Evolutionary conservation across 2,113 vertebrate genomes (phyloP).

Genomic region (Neolamprologus toae): DNA sequence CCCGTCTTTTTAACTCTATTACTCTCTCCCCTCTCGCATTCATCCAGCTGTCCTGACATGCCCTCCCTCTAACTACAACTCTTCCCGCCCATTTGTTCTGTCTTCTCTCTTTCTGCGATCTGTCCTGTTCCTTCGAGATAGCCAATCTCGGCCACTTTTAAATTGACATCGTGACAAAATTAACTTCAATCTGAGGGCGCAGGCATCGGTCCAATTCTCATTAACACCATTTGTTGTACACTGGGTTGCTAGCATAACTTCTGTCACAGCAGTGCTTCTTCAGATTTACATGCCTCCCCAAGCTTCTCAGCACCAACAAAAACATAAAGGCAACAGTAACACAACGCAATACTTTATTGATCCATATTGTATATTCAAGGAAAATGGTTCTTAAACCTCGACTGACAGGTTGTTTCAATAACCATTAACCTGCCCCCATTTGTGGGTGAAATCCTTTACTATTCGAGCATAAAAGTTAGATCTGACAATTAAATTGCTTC

Average conservation of each 20-base stretch:
- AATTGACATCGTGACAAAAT: constrained; percentile 15
- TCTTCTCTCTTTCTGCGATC: neutral
- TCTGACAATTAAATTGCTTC: constrained; percentile 27
- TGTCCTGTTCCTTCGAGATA: neutral
- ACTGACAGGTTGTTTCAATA: neutral
- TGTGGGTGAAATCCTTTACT: constrained; percentile 7
- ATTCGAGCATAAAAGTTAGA: constrained; percentile 32
- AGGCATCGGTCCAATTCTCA: constrained; percentile 21
- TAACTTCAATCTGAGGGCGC: neutral
- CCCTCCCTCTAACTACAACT: neutral
- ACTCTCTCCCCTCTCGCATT: constrained; percentile 20
- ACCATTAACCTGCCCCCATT: neutral
- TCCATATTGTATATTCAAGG: neutral
- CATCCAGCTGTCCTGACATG: constrained; percentile 7
- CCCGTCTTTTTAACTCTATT: constrained; percentile 8
- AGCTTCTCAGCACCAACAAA: neutral
- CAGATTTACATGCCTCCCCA: neutral
- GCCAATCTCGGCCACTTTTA: neutral
- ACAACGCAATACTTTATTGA: neutral
- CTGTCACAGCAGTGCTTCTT: constrained; percentile 1
- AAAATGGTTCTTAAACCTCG: neutral
- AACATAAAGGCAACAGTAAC: neutral
- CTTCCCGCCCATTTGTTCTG: neutral
- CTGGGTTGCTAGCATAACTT: constrained; percentile 2
- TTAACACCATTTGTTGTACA: constrained; percentile 7